Evolutionary conservation across 2,797 vertebrate genomes (phyloP).

Genomic region (Spinus pinus): DNA sequence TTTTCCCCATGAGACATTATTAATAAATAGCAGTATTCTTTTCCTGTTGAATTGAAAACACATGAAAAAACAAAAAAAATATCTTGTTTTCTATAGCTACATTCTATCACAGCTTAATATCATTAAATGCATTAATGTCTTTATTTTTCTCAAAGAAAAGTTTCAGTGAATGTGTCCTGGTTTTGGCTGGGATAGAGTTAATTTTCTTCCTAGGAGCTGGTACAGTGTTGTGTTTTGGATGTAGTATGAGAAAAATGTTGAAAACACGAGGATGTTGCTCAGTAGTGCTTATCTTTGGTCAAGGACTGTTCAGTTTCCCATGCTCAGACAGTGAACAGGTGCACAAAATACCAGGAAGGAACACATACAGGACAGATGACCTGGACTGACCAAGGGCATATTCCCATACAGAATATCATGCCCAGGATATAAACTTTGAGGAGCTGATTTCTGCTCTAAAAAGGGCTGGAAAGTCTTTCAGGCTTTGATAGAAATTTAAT

Average conservation of each 20-base stretch:
- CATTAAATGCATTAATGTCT: background rate
- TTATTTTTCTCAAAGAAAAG: background rate
- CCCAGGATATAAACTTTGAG: background rate
- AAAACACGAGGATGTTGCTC: background rate
- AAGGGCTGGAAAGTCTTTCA: background rate
- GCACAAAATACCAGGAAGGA: background rate
- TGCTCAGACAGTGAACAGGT: background rate
- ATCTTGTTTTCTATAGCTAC: background rate
- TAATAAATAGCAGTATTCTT: background rate
- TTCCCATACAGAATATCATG: background rate
- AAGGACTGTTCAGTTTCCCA: background rate
- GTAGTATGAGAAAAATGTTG: background rate
- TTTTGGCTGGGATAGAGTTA: background rate
- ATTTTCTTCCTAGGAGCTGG: background rate
- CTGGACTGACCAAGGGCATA: background rate
- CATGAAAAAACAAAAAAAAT: rapidly evolving
- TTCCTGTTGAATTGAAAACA: background rate
- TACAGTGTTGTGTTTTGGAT: background rate
- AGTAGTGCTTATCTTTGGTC: background rate
- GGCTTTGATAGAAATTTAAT: background rate
- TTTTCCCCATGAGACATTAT: background rate
- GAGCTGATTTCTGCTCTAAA: background rate
- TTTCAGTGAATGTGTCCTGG: background rate
- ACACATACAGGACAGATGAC: background rate
- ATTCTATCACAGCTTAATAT: background rate